These are phyloP conservation scores for Salarias fasciatus DNA, from an alignment of 2,797 vertebrate genomes.

Conservation along the genomic window DNA sequence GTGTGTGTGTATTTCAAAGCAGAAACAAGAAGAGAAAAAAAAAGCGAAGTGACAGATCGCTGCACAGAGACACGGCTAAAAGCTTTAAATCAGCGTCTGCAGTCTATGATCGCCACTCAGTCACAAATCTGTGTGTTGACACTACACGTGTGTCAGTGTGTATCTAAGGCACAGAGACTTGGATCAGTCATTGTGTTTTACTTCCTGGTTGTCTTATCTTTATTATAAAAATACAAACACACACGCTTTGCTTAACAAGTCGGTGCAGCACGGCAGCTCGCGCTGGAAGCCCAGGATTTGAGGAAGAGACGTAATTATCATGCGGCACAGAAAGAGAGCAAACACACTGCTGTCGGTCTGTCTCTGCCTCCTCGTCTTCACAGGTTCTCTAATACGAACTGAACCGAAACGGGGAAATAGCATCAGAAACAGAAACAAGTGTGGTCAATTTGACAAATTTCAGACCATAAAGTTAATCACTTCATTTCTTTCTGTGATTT, in stretches of 20 bases:
- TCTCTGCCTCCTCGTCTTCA: constrained; percentile 7
- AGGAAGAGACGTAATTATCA: constrained; percentile 8
- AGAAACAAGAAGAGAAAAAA: no score
- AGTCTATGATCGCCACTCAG: neutral
- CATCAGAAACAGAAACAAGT: no score
- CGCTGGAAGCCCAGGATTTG: neutral
- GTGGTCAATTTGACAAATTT: no score
- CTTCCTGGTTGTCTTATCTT: constrained; percentile 42
- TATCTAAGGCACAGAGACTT: constrained; percentile 28
- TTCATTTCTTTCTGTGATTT: no score
- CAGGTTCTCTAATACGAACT: neutral
- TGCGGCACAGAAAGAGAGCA: neutral
- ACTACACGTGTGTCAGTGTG: constrained; percentile 1
- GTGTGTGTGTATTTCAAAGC: no score
- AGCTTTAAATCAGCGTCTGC: neutral
- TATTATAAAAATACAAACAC: constrained; percentile 32
- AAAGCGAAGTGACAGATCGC: no score
- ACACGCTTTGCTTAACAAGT: constrained; percentile 25
- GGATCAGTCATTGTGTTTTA: constrained; percentile 32
- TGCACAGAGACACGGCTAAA: no score
- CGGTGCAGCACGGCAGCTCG: neutral
- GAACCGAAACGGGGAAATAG: neutral
- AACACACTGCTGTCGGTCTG: neutral
- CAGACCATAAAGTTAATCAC: no score
- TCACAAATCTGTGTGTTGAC: constrained; percentile 13